Evolutionary conservation across 2,797 vertebrate genomes (phyloP).

Genomic region (Orestias chungarensis): DNA sequence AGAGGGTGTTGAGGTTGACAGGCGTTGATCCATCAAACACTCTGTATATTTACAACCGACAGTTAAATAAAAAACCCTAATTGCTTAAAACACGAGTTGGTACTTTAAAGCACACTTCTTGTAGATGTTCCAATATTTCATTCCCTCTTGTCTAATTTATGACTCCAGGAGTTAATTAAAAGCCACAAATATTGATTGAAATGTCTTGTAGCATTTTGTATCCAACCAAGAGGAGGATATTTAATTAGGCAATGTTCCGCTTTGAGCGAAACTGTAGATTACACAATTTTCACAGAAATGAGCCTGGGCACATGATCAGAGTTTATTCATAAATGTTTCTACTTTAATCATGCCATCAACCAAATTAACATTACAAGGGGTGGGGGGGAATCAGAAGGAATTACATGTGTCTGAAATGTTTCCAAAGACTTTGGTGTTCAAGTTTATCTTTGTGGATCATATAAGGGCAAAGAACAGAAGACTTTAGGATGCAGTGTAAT

Average conservation of each 20-base stretch:
- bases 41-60: background rate
- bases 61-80: slow-evolving; percentile 1
- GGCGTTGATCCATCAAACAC: no score
- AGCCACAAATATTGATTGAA: slow-evolving; percentile 45
- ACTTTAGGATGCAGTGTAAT: background rate
- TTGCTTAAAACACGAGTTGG: background rate
- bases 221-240: slow-evolving; percentile 41
- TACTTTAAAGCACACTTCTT: slow-evolving; percentile 32
- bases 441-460: background rate
- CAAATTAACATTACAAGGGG: background rate
- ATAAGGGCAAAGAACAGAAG: background rate
- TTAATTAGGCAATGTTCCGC: slow-evolving; percentile 57
- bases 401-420: background rate
- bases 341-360: slow-evolving; percentile 8
- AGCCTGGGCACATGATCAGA: slow-evolving; percentile 30
- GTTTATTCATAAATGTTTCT: slow-evolving; percentile 24
- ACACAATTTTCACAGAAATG: slow-evolving; percentile 42
- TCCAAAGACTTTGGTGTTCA: background rate
- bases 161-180: slow-evolving; percentile 39
- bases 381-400: background rate
- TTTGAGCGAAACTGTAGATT: slow-evolving; percentile 41
- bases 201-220: slow-evolving; percentile 30
- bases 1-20: no score
- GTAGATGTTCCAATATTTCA: slow-evolving; percentile 13
- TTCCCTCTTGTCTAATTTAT: slow-evolving; percentile 12